These are phyloP conservation scores for Metopolophium dirhodum DNA, from an alignment of 1,140 invertebrate genomes.

Conservation along the genomic window DNA sequence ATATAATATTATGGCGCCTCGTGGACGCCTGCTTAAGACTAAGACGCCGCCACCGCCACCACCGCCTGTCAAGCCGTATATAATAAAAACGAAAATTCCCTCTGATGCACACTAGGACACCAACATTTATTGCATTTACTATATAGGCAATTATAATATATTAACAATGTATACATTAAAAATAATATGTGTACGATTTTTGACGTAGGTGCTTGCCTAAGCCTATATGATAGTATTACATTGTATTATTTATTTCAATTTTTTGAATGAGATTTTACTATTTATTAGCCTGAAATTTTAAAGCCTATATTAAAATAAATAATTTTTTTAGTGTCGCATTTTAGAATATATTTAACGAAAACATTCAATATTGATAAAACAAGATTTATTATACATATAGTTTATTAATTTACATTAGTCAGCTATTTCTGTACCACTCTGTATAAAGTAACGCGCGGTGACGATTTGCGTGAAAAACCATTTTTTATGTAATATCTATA, in stretches of 20 bases:
- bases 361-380: neutral
- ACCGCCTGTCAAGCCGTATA: neutral
- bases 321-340: neutral
- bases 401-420: no score
- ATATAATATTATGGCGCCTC: slow-evolving; percentile 7
- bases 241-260: no score
- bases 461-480: neutral
- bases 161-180: neutral
- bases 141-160: neutral
- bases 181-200: neutral
- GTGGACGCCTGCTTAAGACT: neutral
- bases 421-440: no score
- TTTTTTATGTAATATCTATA: neutral
- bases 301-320: neutral
- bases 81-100: slow-evolving; percentile 15
- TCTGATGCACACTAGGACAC: no score
- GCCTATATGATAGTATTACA: neutral
- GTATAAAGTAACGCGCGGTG: no score
- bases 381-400: neutral
- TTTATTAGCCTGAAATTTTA: neutral
- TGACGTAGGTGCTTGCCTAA: neutral
- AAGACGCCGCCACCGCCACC: neutral
- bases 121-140: no score
- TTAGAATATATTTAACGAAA: neutral
- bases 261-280: neutral